A percentile compares a stretch with the other conserved stretches of the same genome.
phyloP scores from a whole-genome alignment of 2,113 vertebrate genomes.

The Coregonus clupeaformis region DNA sequence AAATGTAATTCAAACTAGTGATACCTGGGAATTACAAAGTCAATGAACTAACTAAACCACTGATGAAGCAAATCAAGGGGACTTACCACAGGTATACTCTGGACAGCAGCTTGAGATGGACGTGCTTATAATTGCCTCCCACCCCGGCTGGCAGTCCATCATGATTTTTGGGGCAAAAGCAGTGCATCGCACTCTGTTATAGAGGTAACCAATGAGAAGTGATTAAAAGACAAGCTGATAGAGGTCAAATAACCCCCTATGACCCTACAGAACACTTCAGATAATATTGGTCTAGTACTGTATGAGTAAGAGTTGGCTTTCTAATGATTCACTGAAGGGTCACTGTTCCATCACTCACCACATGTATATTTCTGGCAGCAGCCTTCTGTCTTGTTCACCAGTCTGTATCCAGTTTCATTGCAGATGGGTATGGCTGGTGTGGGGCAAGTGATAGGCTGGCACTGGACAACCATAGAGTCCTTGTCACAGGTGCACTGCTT shows the following conservation, averaged over 20 bases:
- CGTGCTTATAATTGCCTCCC: conserved; percentile 13
- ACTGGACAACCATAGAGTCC: conserved; percentile 62
- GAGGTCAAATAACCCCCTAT: too few species aligned
- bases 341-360: conserved; percentile 73
- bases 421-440: conserved; percentile 47
- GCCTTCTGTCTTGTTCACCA: conserved; percentile 38
- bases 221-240: neutral
- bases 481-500: conserved; percentile 78
- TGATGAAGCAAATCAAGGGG: neutral
- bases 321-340: neutral
- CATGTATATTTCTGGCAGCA: conserved; percentile 80
- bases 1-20: too few species aligned
- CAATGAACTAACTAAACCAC: too few species aligned
- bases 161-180: conserved; percentile 55
- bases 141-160: conserved; percentile 61
- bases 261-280: neutral
- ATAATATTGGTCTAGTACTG: neutral
- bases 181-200: conserved; percentile 73
- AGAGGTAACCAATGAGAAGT: neutral
- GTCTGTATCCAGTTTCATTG: conserved; percentile 64
- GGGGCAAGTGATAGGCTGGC: conserved; percentile 64
- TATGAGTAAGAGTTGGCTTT: neutral
- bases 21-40: neutral
- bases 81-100: conserved; percentile 71
- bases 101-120: conserved; percentile 67